A percentile compares a stretch with the other conserved stretches of the same genome.
Conservation (phyloP, 2,797 vertebrate genomes). For the Takifugu ocellatus region DNA sequence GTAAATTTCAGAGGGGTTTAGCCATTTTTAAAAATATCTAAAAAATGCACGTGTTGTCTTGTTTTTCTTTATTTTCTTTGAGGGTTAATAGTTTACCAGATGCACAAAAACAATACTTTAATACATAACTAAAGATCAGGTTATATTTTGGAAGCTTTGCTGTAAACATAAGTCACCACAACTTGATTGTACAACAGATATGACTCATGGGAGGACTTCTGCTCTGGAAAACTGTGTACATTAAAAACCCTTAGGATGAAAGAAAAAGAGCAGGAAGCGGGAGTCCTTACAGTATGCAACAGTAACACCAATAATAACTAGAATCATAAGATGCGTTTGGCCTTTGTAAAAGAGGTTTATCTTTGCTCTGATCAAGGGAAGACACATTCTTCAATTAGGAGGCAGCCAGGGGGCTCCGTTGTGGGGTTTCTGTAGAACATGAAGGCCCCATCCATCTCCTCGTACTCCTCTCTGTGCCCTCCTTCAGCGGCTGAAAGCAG, state of each 20-base stretch:
- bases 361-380: conserved; percentile 62
- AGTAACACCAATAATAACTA: conserved; percentile 68
- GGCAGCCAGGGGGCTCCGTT: conserved; percentile 62
- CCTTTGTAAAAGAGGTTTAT: conserved; percentile 78
- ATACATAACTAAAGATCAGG: conserved; percentile 66
- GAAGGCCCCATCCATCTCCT: conserved; percentile 53
- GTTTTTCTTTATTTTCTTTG: conserved; percentile 59
- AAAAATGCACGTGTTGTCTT: conserved; percentile 81
- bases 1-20: conserved; percentile 80
- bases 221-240: conserved; percentile 78
- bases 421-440: conserved; percentile 77
- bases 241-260: conserved; percentile 57
- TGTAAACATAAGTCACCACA: conserved; percentile 84
- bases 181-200: conserved; percentile 86
- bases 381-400: conserved; percentile 65
- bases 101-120: conserved; percentile 33
- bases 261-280: conserved; percentile 30
- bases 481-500: conserved; percentile 74
- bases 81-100: conserved; percentile 69
- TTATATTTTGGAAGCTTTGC: conserved; percentile 54
- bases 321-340: conserved; percentile 82
- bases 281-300: conserved; percentile 62
- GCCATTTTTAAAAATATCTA: conserved; percentile 28
- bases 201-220: conserved; percentile 13
- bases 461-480: conserved; percentile 15